A percentile compares a stretch with the other conserved stretches of the same genome.
phyloP scores from a whole-genome alignment of 2,113 vertebrate genomes.

The Python bivittatus region DNA sequence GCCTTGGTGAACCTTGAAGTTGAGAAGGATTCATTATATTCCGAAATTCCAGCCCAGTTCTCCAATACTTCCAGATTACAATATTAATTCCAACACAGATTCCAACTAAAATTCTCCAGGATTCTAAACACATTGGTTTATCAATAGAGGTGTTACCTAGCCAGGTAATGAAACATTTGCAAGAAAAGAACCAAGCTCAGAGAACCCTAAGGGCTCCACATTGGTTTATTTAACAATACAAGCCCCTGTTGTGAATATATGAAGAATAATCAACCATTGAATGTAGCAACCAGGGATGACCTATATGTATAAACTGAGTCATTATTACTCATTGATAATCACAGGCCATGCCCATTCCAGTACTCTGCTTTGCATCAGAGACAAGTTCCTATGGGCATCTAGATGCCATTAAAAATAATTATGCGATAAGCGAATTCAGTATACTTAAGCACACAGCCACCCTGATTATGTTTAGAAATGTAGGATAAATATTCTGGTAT shows the following conservation, averaged over 20 bases:
- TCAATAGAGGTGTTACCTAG: no score
- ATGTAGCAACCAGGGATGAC: neutral
- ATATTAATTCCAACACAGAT: no score
- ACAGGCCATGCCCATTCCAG: neutral
- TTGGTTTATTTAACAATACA: neutral
- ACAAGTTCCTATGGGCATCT: neutral
- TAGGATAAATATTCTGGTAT: neutral
- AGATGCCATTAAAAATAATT: neutral
- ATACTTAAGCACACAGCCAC: neutral
- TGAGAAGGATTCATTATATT: no score
- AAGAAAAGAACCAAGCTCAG: no score
- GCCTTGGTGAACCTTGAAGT: no score
- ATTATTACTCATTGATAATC: no score
- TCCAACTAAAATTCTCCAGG: neutral
- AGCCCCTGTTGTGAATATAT: no score
- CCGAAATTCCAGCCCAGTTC: no score
- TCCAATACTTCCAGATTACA: no score
- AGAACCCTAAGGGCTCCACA: no score
- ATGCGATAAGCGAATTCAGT: neutral
- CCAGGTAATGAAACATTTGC: no score
- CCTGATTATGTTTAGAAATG: no score
- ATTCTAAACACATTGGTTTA: neutral
- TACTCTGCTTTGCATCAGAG: neutral
- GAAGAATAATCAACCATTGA: neutral
- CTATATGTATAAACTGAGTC: neutral